phyloP scores from a whole-genome alignment of 2,888 invertebrate species.

The Himalopsyche kuldschensis region DNA sequence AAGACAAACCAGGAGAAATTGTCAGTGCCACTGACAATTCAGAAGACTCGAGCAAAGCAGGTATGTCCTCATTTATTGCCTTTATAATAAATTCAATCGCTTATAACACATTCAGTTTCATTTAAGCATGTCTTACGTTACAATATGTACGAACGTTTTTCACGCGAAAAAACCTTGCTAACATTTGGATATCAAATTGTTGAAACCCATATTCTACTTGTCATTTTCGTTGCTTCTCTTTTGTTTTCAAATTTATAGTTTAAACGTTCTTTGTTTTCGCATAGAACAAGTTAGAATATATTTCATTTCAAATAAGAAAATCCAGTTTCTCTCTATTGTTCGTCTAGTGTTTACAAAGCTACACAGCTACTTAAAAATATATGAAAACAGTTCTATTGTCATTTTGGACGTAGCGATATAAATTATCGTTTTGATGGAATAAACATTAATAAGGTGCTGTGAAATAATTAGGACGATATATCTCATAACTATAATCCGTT shows the following conservation, averaged over 20 bases:
- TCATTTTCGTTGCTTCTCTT: neutral
- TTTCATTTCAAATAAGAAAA: neutral
- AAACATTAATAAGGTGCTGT: too few relatives aligned
- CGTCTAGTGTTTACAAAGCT: neutral
- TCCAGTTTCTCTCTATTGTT: neutral
- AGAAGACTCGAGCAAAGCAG: slow-evolving; percentile 15
- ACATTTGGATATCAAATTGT: neutral
- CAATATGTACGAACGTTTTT: neutral
- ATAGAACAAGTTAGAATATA: neutral
- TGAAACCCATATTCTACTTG: neutral
- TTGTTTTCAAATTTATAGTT: neutral
- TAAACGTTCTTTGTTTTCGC: neutral
- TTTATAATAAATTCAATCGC: neutral
- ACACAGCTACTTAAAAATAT: too few relatives aligned
- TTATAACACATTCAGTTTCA: neutral
- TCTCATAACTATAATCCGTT: too few relatives aligned
- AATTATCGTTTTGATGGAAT: too few relatives aligned
- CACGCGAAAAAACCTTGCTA: neutral
- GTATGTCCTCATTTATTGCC: neutral
- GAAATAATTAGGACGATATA: too few relatives aligned
- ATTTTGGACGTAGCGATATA: too few relatives aligned
- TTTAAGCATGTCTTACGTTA: neutral
- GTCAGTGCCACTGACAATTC: neutral
- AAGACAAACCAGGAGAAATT: slow-evolving; percentile 26
- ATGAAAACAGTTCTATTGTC: too few relatives aligned